These are phyloP conservation scores for Microctenopoma steveboyesi DNA, from an alignment of 2,797 vertebrate genomes.

Conservation along the genomic window DNA sequence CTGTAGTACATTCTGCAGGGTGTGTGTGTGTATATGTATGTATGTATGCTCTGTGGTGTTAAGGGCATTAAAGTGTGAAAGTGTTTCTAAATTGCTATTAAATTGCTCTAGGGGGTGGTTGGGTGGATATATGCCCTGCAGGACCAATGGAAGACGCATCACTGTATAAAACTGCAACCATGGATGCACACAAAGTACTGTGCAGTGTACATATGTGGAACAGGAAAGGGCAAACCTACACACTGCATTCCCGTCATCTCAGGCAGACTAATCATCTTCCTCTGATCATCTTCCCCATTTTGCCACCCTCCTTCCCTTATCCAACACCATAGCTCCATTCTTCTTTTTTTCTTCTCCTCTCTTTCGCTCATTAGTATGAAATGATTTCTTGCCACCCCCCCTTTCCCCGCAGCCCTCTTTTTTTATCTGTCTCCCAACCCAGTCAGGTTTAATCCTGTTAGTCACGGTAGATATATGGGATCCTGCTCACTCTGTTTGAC, in stretches of 20 bases:
- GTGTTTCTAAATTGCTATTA: constrained; percentile 77
- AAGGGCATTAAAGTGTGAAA: constrained; percentile 74
- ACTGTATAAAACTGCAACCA: constrained; percentile 43
- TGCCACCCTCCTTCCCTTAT: constrained; percentile 17
- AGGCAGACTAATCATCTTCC: constrained; percentile 35
- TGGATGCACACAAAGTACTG: constrained; percentile 17
- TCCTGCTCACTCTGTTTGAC: constrained; percentile 70
- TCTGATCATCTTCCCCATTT: constrained; percentile 46
- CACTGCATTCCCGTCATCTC: constrained; percentile 12
- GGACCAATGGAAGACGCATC: constrained; percentile 55
- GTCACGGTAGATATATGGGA: constrained; percentile 78
- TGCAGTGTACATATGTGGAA: background rate
- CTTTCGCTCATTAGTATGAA: constrained; percentile 44
- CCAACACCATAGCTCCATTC: constrained; percentile 43
- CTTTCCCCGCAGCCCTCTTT: background rate
- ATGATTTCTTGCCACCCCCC: constrained; percentile 42
- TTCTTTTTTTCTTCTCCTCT: constrained; percentile 15
- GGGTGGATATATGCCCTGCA: constrained; percentile 64
- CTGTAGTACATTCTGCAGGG: background rate
- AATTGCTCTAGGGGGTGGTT: constrained; percentile 71
- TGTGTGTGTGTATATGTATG: constrained; percentile 21
- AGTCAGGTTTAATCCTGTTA: constrained; percentile 82
- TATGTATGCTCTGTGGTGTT: constrained; percentile 45
- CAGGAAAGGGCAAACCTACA: constrained; percentile 12
- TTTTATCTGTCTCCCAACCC: constrained; percentile 68